Percentiles rank a stretch among this genome's conserved stretches.
Evolutionary conservation across 92 coral and sea anemone genomes (phyloP).

Genomic region (Actinernus sp.): DNA sequence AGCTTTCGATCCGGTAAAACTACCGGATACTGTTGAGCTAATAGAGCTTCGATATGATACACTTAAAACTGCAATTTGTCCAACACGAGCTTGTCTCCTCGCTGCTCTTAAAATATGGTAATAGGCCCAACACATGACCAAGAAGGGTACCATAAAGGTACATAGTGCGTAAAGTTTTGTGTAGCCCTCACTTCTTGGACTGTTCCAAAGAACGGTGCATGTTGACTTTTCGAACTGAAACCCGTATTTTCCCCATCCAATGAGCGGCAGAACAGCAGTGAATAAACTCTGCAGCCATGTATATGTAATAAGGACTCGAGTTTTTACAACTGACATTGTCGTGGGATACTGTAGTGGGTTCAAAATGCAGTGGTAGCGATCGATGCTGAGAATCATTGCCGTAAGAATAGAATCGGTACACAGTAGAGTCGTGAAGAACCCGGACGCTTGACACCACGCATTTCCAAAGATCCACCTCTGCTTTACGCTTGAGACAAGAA

Average conservation of each 20-base stretch:
- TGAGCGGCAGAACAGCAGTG: slow-evolving; percentile 85
- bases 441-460: slow-evolving; percentile 83
- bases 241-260: slow-evolving; percentile 97
- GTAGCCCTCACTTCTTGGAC: slow-evolving; percentile 84
- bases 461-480: slow-evolving; percentile 84
- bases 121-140: slow-evolving; percentile 77
- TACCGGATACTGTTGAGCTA: slow-evolving; percentile 61
- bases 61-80: slow-evolving; percentile 55
- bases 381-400: slow-evolving; percentile 87
- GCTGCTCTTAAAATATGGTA: slow-evolving; percentile 93
- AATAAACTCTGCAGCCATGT: slow-evolving; percentile 84
- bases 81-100: slow-evolving; percentile 89
- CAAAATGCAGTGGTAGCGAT: slow-evolving; percentile 93
- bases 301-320: slow-evolving; percentile 58
- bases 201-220: slow-evolving; percentile 90
- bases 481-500: slow-evolving; percentile 69
- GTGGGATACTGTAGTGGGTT: slow-evolving; percentile 84
- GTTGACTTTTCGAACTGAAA: slow-evolving; percentile 70
- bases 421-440: slow-evolving; percentile 78
- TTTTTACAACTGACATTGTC: slow-evolving; percentile 80
- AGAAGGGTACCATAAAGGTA: slow-evolving; percentile 65
- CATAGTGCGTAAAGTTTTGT: slow-evolving; percentile 72
- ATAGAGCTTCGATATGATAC: slow-evolving; percentile 43
- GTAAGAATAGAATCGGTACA: slow-evolving; percentile 76
- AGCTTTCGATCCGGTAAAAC: slow-evolving; percentile 84